Percentiles rank a stretch among this genome's conserved stretches.
phyloP scores from a whole-genome alignment of 2,888 invertebrate species.

The Sesia apiformis region DNA sequence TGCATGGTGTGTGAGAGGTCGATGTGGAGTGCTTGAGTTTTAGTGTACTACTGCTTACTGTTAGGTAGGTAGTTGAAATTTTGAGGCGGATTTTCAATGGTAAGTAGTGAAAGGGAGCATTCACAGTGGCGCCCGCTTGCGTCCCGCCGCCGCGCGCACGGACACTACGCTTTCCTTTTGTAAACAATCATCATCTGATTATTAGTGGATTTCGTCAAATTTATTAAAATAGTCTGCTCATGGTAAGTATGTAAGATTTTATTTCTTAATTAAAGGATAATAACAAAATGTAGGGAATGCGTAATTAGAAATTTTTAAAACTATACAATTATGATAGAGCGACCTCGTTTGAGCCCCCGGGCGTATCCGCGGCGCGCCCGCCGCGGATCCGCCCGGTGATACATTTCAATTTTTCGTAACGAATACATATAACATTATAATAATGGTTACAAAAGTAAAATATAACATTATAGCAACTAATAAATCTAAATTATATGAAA shows the following conservation, averaged over 20 bases:
- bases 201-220: constrained; percentile 69
- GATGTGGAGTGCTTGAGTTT: constrained; percentile 70
- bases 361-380: constrained; percentile 6
- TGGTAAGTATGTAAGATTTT: constrained; percentile 71
- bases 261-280: constrained; percentile 74
- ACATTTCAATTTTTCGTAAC: constrained; percentile 67
- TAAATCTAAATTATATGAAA: constrained; percentile 75
- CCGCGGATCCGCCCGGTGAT: constrained; percentile 19
- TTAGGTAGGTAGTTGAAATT: constrained; percentile 75
- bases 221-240: constrained; percentile 74
- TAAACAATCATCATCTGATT: constrained; percentile 44
- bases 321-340: constrained; percentile 73
- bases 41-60: constrained; percentile 73
- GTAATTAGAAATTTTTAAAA: constrained; percentile 75
- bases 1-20: constrained; percentile 69
- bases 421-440: constrained; percentile 74
- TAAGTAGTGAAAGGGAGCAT: constrained; percentile 66
- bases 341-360: constrained; percentile 54
- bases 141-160: constrained; percentile 12
- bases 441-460: constrained; percentile 74
- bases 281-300: constrained; percentile 72
- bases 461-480: constrained; percentile 74
- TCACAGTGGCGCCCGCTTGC: constrained; percentile 58
- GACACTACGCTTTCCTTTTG: constrained; percentile 64
- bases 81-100: constrained; percentile 70